These are phyloP conservation scores for Hemithea aestivaria DNA, from an alignment of 2,888 invertebrate species.

Conservation along the genomic window DNA sequence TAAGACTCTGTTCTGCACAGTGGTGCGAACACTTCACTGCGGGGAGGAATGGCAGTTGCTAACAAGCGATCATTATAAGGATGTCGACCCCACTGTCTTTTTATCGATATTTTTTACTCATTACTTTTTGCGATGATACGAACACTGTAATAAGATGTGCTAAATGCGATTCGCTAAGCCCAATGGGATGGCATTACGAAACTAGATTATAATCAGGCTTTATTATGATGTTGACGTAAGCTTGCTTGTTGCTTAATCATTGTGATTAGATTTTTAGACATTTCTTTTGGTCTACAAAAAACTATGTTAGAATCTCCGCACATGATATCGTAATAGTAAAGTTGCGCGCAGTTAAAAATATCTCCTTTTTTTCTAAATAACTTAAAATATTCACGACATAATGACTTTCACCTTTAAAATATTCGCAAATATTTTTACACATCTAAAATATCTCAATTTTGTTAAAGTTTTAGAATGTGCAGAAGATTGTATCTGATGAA, in stretches of 20 bases:
- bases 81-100: constrained; percentile 48
- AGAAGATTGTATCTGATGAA: too few relatives aligned
- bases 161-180: constrained; percentile 16
- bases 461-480: too few relatives aligned
- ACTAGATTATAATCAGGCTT: constrained; percentile 14
- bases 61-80: constrained; percentile 74
- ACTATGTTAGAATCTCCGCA: constrained; percentile 1
- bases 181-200: constrained; percentile 16
- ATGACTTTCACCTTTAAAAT: too few relatives aligned
- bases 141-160: constrained; percentile 26
- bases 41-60: constrained; percentile 67
- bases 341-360: too few relatives aligned
- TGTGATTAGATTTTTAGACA: constrained; percentile 8
- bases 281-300: constrained; percentile 4
- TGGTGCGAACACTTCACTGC: constrained; percentile 35
- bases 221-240: constrained; percentile 14
- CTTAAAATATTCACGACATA: too few relatives aligned
- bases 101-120: constrained; percentile 57
- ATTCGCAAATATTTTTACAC: too few relatives aligned
- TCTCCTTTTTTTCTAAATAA: too few relatives aligned
- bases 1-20: constrained; percentile 8
- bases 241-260: constrained; percentile 11
- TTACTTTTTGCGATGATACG: constrained; percentile 39
- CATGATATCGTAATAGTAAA: constrained; percentile 3
- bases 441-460: too few relatives aligned